phyloP scores from a whole-genome alignment of 1,140 invertebrate genomes.

The Drosophila insularis region DNA sequence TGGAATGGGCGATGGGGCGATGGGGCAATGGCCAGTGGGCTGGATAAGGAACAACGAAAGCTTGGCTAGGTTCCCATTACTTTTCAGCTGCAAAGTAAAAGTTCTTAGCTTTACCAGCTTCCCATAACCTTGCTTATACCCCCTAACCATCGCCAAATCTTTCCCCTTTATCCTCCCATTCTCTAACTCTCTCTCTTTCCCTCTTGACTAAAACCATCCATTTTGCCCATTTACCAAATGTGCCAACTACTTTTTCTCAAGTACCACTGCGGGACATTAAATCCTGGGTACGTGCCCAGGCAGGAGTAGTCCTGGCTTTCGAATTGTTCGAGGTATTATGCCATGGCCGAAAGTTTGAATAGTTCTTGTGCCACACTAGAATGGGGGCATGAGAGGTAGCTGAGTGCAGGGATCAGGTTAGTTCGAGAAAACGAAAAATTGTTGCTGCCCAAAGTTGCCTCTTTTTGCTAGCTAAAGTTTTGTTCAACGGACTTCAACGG shows the following conservation, averaged over 20 bases:
- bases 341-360: conserved; percentile 77
- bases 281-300: conserved; percentile 68
- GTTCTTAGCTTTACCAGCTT: conserved; percentile 60
- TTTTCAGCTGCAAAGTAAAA: conserved; percentile 76
- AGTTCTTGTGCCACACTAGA: conserved; percentile 62
- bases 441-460: conserved; percentile 52
- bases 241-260: conserved; percentile 79
- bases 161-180: conserved; percentile 1
- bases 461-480: conserved; percentile 31
- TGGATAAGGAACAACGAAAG: conserved; percentile 1
- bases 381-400: not conserved
- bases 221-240: conserved; percentile 55
- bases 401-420: conserved; percentile 3
- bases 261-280: conserved; percentile 80
- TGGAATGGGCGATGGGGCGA: conserved; percentile 11
- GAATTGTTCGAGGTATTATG: conserved; percentile 73
- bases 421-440: conserved; percentile 27
- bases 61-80: conserved; percentile 57
- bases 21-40: conserved; percentile 12
- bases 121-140: too few relatives aligned
- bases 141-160: not conserved
- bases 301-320: conserved; percentile 39
- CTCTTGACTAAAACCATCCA: conserved; percentile 12
- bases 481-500: not conserved
- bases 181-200: conserved; percentile 7